These are phyloP conservation scores for Larimichthys polyactis DNA, from an alignment of 2,113 vertebrate species.

Conservation along the genomic window DNA sequence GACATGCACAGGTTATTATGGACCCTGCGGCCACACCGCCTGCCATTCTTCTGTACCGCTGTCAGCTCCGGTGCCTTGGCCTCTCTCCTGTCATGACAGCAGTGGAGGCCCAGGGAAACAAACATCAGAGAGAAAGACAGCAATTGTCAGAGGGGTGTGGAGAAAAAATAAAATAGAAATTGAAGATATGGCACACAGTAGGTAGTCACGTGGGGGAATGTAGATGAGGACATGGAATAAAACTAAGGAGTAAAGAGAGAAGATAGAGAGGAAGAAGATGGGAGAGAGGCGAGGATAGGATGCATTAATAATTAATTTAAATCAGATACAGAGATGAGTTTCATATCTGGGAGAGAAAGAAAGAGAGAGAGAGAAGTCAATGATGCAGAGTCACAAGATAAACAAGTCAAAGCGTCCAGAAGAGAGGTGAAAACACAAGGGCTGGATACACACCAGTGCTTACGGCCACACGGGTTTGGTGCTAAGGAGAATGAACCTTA, in stretches of 20 bases:
- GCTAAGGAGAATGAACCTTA: neutral
- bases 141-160: conserved; percentile 56
- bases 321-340: conserved; percentile 40
- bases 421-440: conserved; percentile 34
- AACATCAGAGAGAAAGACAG: conserved; percentile 68
- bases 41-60: conserved; percentile 76
- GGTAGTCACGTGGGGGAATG: neutral
- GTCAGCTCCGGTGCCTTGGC: conserved; percentile 75
- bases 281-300: conserved; percentile 3
- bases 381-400: neutral
- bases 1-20: conserved; percentile 87
- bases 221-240: conserved; percentile 9
- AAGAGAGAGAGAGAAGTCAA: neutral
- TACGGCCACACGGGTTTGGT: conserved; percentile 27
- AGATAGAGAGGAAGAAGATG: neutral
- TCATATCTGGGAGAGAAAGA: conserved; percentile 11
- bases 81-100: conserved; percentile 82
- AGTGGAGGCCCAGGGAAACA: conserved; percentile 47
- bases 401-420: conserved; percentile 10
- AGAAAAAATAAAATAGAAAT: neutral
- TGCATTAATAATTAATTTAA: conserved; percentile 58
- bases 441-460: conserved; percentile 15
- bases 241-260: conserved; percentile 4
- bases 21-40: conserved; percentile 87
- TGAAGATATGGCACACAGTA: conserved; percentile 18